phyloP scores from a whole-genome alignment of 2,113 vertebrate species.

The Polypterus bichir region DNA sequence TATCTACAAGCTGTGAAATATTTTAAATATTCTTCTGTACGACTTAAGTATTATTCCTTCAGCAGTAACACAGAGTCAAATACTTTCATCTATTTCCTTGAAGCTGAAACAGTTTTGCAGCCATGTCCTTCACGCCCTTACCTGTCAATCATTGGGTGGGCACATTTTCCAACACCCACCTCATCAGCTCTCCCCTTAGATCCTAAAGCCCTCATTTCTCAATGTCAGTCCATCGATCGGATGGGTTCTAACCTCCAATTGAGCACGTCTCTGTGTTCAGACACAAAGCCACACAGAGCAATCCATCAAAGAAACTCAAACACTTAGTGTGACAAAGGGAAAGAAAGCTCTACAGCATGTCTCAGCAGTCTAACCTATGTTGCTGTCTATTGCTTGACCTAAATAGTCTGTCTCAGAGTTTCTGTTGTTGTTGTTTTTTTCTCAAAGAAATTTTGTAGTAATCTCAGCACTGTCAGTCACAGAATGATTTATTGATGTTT shows the following conservation, averaged over 20 bases:
- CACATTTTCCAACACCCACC: constrained; percentile 19
- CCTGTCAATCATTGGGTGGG: constrained; percentile 30
- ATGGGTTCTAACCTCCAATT: constrained; percentile 53
- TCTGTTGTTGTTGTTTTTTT: too few species aligned
- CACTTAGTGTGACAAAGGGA: constrained; percentile 47
- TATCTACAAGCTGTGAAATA: constrained; percentile 5
- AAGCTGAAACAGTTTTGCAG: not conserved
- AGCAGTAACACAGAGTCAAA: too few species aligned
- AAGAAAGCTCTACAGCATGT: constrained; percentile 8
- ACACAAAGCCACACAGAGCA: constrained; percentile 57
- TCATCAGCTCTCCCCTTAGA: constrained; percentile 31
- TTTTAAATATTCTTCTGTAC: too few species aligned
- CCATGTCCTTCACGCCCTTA: constrained; percentile 34
- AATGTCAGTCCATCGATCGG: constrained; percentile 55
- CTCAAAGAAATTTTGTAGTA: not conserved
- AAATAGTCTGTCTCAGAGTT: not conserved
- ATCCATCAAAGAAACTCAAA: constrained; percentile 55
- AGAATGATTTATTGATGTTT: constrained; percentile 15
- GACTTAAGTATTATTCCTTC: too few species aligned
- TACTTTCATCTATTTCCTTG: too few species aligned
- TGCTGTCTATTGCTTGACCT: constrained; percentile 6
- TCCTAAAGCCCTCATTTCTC: constrained; percentile 51
- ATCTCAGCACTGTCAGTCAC: constrained; percentile 19
- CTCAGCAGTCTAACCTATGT: constrained; percentile 5
- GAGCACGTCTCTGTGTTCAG: constrained; percentile 48